A percentile compares a stretch with the other conserved stretches of the same genome.
Conservation (phyloP, 23 tunicate species). For the Halocynthia aurantium region DNA sequence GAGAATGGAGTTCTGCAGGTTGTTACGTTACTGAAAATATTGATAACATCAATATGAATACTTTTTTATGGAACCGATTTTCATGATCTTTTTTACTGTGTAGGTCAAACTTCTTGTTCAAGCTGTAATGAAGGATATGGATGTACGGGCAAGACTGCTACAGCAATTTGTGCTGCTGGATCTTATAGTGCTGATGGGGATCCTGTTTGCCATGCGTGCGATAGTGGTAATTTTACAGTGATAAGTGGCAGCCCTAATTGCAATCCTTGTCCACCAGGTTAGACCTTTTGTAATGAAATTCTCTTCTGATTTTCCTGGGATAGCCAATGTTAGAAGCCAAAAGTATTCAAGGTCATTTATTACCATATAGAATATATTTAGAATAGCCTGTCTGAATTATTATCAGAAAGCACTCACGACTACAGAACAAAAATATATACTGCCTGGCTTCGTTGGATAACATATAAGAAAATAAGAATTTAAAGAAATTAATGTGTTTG, state of each 20-base stretch:
- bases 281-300: background rate
- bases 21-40: constrained; percentile 11
- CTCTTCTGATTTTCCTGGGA: background rate
- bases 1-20: constrained; percentile 43
- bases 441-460: background rate
- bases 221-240: constrained; percentile 39
- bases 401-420: background rate
- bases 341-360: too few species aligned
- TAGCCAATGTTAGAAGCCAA: too few species aligned
- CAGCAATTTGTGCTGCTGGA: constrained; percentile 47
- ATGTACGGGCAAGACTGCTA: constrained; percentile 39
- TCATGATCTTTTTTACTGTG: background rate
- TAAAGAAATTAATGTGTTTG: background rate
- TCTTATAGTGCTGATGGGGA: constrained; percentile 31
- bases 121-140: constrained; percentile 70
- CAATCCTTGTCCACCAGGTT: constrained; percentile 66
- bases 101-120: constrained; percentile 53
- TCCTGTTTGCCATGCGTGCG: constrained; percentile 34
- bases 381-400: background rate
- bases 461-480: background rate
- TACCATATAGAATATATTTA: too few species aligned
- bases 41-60: background rate
- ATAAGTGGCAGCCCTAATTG: constrained; percentile 26
- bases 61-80: background rate
- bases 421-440: too few species aligned